Base-by-base conservation (phyloP, 2,888 invertebrate species). In the Piscicola geometra region DNA sequence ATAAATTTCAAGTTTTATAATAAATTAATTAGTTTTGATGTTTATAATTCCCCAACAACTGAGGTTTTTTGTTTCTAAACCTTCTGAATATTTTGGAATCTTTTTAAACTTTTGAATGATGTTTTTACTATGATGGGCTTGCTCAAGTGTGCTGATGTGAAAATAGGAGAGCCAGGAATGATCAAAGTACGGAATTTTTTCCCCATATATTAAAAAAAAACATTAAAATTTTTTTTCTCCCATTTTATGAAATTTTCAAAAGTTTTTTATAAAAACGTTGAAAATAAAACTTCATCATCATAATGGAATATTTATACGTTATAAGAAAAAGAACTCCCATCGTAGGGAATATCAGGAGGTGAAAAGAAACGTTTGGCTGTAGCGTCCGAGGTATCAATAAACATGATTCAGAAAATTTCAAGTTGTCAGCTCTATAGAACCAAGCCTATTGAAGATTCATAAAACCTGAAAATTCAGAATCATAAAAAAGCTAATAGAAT, bases 341-440 rank as follows among this genome's bases (percentile, higher is more conserved):
- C 15, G 5, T 21, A 56, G 87, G 95, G 96, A 0, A 91, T 97
- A 77, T 96, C 95, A 0, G 98, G 98, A 0, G 98, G 98, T 0
- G 98, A 98, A 87, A 92, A 92, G 89, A 96, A 96, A 85, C 88
- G 97, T 76, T 87, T 98, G 18, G 92, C 96, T 0, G 96, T 99
- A 84, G 98, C 97, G 28, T 92, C 94, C 21, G 98, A 98, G 87
- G 91, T 91, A 85, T 81, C 80, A 79, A 28, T 18, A 5, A 9
- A 5, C 5, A 25, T 56, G 15, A 56, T 21, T 56, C n/a, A 18
- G 9, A 5, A 3, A 25, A 3, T n/a, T 15, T 18, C 25, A 25
- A 56, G n/a, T 21, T 5, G 12, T 3, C 3, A 5, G 3, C n/a
- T 56, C 25, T 18, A 5, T 5, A 5, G n/a, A 47, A 47, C 9